Evolutionary conservation across 2,797 vertebrate genomes (phyloP), one percentile per base, ranked within the genome.

Genomic region (Hydrophis major): DNA sequence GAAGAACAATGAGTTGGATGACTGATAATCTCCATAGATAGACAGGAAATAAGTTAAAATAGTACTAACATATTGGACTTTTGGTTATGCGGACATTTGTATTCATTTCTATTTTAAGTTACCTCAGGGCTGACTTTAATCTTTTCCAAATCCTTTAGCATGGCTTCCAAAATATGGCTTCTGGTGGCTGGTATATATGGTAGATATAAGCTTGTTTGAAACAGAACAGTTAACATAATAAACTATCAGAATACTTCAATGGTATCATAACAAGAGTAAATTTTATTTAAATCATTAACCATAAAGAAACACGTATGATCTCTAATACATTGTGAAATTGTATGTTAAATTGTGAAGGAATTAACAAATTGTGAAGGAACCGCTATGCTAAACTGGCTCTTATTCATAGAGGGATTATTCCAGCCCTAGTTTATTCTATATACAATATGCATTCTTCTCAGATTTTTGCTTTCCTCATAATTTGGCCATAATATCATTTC

Each of bases 41-140:
- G 27, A 66, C 16, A 18, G 86, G 25, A 16, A 42, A 25, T 83
- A 47, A 47, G 20, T 83, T 83, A 78, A 10, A 78, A 78, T 22
- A 78, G 18, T 78, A 37, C 37, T 37, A 42, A 78, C 18, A 74
- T 37, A 74, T 18, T 74, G n/a, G 16, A 74, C 16, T 42, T 78
- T 78, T 78, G 18, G 20, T 78, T 78, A 42, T 78, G 69, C 6
- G 6, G 32, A 20, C 16, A 37, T 74, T 32, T 60, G 1, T 59
- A 78, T 92, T 94, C 61, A 25, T 12, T 91, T 37, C 60, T 56
- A 50, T 50, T 94, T 90, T 0, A 88, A 92, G 96, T 97, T 95
- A 98, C 98, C 95, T 97, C 63, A 61, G 95, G 96, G 74, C 53
- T 27, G 0, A 6, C 93, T 97, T 86, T 1, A 27, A 98, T 96